Evolutionary conservation across 1,140 invertebrate genomes (phyloP).

Genomic region (Atta texana): DNA sequence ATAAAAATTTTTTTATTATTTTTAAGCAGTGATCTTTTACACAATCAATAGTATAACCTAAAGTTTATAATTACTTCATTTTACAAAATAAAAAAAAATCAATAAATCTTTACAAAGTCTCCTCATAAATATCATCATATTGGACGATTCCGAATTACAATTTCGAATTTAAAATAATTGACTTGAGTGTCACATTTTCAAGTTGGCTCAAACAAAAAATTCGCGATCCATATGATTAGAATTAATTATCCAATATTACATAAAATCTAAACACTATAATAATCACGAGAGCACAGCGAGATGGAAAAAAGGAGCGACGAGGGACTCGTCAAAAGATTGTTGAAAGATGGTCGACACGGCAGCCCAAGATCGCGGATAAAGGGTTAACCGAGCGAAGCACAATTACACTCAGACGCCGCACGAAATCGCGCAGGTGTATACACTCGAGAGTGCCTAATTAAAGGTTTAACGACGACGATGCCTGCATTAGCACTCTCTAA

Average conservation of each 20-base stretch:
- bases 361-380: conserved; percentile 70
- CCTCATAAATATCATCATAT: neutral
- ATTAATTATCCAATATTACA: neutral
- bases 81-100: neutral
- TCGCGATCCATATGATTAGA: neutral
- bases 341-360: conserved; percentile 31
- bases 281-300: conserved; percentile 56
- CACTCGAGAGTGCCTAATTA: conserved; percentile 71
- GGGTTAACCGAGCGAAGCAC: conserved; percentile 78
- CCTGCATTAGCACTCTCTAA: conserved; percentile 64
- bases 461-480: conserved; percentile 68
- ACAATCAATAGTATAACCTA: neutral
- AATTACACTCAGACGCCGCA: conserved; percentile 76
- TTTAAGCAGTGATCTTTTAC: neutral
- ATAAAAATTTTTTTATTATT: neutral
- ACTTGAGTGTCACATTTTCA: neutral
- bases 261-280: neutral
- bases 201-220: neutral
- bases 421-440: conserved; percentile 79
- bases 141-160: neutral
- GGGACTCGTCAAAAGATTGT: conserved; percentile 70
- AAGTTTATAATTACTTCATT: neutral
- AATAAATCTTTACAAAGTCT: neutral
- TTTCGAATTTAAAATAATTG: conserved; percentile 11
- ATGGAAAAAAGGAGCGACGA: neutral